Evolutionary conservation across 2,113 vertebrate genomes (phyloP).

Genomic region (Myanophis thanlyinensis): DNA sequence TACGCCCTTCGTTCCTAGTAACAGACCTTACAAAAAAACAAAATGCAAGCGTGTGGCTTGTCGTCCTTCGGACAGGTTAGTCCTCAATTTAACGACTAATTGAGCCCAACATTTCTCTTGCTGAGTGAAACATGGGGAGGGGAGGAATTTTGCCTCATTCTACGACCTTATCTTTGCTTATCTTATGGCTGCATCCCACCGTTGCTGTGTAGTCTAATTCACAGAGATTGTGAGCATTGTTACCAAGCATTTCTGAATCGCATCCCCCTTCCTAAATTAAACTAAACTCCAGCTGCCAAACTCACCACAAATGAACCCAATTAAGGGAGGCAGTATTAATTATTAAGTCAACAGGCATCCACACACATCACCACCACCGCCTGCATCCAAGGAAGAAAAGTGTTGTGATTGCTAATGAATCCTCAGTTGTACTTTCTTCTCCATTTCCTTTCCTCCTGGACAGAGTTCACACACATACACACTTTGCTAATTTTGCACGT

Average conservation of each 20-base stretch:
- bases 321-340: neutral
- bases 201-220: neutral
- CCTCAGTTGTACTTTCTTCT: neutral
- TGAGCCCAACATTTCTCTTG: too few relatives aligned
- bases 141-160: too few relatives aligned
- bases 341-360: neutral
- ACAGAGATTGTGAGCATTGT: neutral
- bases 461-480: neutral
- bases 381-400: neutral
- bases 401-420: neutral
- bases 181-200: neutral
- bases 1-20: neutral
- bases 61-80: constrained; percentile 21
- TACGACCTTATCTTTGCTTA: neutral
- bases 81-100: too few relatives aligned
- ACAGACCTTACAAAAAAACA: neutral
- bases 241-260: neutral
- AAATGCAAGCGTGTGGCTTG: constrained; percentile 20
- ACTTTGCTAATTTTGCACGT: neutral
- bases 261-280: neutral
- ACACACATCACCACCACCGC: neutral
- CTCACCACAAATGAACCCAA: neutral
- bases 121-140: too few relatives aligned
- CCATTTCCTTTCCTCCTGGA: neutral
- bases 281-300: neutral